These are phyloP conservation scores for Macropodus opercularis DNA, from an alignment of 2,797 vertebrate species.

Conservation along the genomic window DNA sequence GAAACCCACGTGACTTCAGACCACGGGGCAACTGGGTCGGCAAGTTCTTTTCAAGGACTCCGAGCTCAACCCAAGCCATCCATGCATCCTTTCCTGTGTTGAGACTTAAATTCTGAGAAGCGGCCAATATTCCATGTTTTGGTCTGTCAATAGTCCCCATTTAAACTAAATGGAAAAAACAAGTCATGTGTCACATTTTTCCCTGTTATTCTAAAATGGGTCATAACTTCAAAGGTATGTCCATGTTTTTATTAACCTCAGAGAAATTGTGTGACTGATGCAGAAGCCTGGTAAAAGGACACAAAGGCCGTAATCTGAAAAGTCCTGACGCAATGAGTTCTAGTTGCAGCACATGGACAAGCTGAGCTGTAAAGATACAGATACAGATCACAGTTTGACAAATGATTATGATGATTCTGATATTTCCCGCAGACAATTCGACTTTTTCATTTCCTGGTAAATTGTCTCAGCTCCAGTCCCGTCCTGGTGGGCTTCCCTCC, in stretches of 20 bases:
- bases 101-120: constrained; percentile 2
- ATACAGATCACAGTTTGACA: constrained; percentile 78
- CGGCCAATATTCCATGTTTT: constrained; percentile 4
- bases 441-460: constrained; percentile 88
- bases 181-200: background rate
- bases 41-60: constrained; percentile 52
- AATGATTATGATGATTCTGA: constrained; percentile 83
- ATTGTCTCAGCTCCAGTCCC: constrained; percentile 66
- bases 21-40: constrained; percentile 39
- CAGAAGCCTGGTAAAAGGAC: constrained; percentile 20
- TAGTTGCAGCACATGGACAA: constrained; percentile 41
- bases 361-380: constrained; percentile 69
- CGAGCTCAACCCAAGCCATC: constrained; percentile 21
- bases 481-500: constrained; percentile 59
- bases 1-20: constrained; percentile 60
- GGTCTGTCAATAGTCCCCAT: background rate
- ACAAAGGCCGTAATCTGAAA: constrained; percentile 39
- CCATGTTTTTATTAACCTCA: too few species aligned
- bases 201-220: background rate
- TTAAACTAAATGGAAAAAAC: background rate
- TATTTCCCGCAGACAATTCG: constrained; percentile 77
- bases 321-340: constrained; percentile 53
- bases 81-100: background rate
- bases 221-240: constrained; percentile 6
- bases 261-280: too few species aligned